Conservation (phyloP, 2,888 invertebrate genomes). For the Anorthoa munda region DNA sequence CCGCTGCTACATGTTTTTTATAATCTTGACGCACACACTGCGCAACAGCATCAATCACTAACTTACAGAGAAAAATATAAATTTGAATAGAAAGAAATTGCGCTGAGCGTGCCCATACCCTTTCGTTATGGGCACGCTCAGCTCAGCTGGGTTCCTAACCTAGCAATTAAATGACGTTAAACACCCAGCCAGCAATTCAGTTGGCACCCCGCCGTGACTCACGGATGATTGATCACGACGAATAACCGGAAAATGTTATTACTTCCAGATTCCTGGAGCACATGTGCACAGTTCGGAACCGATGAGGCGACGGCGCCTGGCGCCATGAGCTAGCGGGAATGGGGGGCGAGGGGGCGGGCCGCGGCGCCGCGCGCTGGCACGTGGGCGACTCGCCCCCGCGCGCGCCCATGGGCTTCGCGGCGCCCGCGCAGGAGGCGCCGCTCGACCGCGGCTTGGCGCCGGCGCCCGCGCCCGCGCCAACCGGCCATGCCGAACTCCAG, state of each 20-base stretch:
- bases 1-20: no score
- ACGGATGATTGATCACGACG: neutral
- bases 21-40: no score
- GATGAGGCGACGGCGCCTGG: constrained; percentile 83
- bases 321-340: constrained; percentile 90
- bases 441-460: constrained; percentile 89
- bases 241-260: constrained; percentile 1
- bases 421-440: constrained; percentile 91
- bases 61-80: neutral
- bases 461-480: constrained; percentile 86
- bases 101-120: no score
- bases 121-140: no score
- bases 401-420: constrained; percentile 91
- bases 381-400: constrained; percentile 92
- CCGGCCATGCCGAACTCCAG: constrained; percentile 89
- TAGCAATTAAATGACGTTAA: no score
- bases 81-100: neutral
- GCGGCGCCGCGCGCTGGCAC: constrained; percentile 92
- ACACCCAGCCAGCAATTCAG: neutral
- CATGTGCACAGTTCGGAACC: constrained; percentile 77
- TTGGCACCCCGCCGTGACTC: neutral
- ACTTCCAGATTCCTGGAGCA: constrained; percentile 58
- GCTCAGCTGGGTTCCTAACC: no score
- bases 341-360: constrained; percentile 92
- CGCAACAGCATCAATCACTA: neutral